These are phyloP conservation scores for Idaea dimidiata DNA, from an alignment of 2,888 invertebrate genomes.

Conservation along the genomic window DNA sequence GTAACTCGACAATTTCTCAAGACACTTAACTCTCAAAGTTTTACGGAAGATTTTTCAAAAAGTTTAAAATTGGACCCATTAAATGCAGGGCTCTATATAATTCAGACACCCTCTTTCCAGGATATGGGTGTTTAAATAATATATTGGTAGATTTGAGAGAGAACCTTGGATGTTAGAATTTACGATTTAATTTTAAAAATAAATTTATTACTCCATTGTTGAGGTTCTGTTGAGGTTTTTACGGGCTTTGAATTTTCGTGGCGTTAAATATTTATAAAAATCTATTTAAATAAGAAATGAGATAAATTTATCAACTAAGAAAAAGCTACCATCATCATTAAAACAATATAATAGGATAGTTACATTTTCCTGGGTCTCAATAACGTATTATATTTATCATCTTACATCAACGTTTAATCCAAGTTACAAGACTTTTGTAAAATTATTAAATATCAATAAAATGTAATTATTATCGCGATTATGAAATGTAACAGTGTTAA, in stretches of 20 bases:
- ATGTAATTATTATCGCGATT: too few species aligned
- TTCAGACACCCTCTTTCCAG: conserved; percentile 48
- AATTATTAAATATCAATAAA: too few species aligned
- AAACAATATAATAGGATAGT: too few species aligned
- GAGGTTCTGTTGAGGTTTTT: neutral
- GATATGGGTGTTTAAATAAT: conserved; percentile 60
- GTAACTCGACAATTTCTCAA: conserved; percentile 33
- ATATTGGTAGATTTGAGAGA: conserved; percentile 24
- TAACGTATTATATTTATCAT: too few species aligned
- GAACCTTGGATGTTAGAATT: conserved; percentile 20
- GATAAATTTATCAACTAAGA: too few species aligned
- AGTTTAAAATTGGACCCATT: conserved; percentile 64
- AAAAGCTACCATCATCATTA: too few species aligned
- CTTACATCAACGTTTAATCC: too few species aligned
- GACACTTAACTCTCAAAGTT: conserved; percentile 51
- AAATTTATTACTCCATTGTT: neutral
- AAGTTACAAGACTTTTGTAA: too few species aligned
- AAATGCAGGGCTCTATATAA: conserved; percentile 59
- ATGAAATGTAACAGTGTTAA: too few species aligned
- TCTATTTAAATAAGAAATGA: too few species aligned
- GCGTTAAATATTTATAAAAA: too few species aligned
- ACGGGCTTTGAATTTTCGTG: neutral
- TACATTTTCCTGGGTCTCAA: too few species aligned
- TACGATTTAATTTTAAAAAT: conserved; percentile 20
- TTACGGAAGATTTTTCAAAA: conserved; percentile 55